Percentiles rank a stretch among this genome's conserved stretches.
These are phyloP conservation scores for Drosophila cognata DNA, from an alignment of 2,888 invertebrate genomes.

Conservation along the genomic window DNA sequence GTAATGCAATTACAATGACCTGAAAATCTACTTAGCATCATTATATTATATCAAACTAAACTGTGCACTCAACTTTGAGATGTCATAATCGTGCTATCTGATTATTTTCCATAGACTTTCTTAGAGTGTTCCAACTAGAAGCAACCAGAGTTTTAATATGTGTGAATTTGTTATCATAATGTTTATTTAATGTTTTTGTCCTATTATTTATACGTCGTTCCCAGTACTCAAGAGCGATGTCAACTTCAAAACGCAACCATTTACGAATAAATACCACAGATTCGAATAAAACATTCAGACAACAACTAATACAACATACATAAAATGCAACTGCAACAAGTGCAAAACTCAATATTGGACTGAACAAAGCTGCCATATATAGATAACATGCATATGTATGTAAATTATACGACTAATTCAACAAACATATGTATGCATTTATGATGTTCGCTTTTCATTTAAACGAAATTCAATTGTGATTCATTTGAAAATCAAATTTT, in stretches of 20 bases:
- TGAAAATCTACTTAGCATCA: slow-evolving; percentile 20
- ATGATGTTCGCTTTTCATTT: slow-evolving; percentile 53
- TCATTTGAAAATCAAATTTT: slow-evolving; percentile 76
- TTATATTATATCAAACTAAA: slow-evolving; percentile 3
- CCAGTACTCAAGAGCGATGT: slow-evolving; percentile 36
- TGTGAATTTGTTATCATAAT: slow-evolving; percentile 26
- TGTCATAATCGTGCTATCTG: slow-evolving; percentile 4
- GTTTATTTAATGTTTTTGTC: slow-evolving; percentile 29
- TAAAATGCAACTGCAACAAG: slow-evolving; percentile 26
- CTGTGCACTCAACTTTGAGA: background rate
- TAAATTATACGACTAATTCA: slow-evolving; percentile 1
- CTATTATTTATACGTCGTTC: slow-evolving; percentile 30
- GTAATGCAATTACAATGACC: slow-evolving; percentile 33
- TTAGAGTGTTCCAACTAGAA: background rate
- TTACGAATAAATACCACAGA: slow-evolving; percentile 25
- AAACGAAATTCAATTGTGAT: slow-evolving; percentile 72
- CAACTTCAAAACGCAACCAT: slow-evolving; percentile 58
- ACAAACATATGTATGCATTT: slow-evolving; percentile 32
- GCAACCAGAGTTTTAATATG: background rate
- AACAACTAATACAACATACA: slow-evolving; percentile 24
- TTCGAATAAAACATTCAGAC: slow-evolving; percentile 31
- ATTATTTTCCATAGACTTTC: slow-evolving; percentile 1
- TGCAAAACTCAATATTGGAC: slow-evolving; percentile 70
- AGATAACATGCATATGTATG: slow-evolving; percentile 38
- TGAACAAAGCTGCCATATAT: slow-evolving; percentile 75